Percentiles rank a stretch among this genome's conserved stretches.
Conservation (phyloP, 2,797 vertebrate genomes). For the Chrysocyon brachyurus region DNA sequence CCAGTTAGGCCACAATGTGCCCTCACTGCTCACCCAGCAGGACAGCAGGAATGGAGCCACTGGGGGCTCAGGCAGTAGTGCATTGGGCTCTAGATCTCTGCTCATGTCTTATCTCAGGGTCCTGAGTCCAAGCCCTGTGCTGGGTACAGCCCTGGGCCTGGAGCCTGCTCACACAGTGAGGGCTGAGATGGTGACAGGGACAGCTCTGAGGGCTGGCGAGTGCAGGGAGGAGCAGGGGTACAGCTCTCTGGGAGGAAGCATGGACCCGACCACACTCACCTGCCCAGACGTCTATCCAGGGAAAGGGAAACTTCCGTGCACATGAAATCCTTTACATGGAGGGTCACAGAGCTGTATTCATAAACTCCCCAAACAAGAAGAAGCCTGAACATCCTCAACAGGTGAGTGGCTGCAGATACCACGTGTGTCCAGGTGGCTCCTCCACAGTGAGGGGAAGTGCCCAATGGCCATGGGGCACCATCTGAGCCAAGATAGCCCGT, state of each 20-base stretch:
- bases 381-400: neutral
- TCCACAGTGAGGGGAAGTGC: neutral
- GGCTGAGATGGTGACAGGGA: no score
- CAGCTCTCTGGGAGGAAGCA: neutral
- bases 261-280: neutral
- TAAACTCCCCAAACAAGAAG: neutral
- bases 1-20: accelerated
- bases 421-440: neutral
- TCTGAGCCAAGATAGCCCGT: neutral
- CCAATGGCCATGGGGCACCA: neutral
- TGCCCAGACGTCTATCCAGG: neutral
- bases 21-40: neutral
- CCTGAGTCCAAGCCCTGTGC: neutral
- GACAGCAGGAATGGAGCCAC: neutral
- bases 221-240: neutral
- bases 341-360: neutral
- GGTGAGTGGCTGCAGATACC: neutral
- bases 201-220: neutral
- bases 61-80: no score
- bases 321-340: neutral
- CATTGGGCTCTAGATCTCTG: neutral
- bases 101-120: neutral
- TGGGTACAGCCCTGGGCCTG: accelerated
- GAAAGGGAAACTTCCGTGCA: neutral
- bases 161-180: no score